Conservation (phyloP, 2,797 vertebrate species). For the Apogon hyalosoma region DNA sequence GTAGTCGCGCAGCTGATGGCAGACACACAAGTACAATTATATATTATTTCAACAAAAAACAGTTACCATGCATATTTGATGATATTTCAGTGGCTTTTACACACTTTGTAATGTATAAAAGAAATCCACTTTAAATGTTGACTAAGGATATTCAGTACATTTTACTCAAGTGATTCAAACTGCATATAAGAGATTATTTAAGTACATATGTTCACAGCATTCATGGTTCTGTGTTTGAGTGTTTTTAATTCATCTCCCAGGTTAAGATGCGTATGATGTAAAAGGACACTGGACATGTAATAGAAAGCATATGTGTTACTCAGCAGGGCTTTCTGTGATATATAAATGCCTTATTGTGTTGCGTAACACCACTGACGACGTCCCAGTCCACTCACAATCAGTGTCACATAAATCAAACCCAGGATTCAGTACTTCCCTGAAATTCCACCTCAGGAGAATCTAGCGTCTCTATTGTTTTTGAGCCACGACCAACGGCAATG, state of each 20-base stretch:
- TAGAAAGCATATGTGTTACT: slow-evolving; percentile 59
- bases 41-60: not conserved
- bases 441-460: slow-evolving; percentile 29
- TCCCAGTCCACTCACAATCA: slow-evolving; percentile 27
- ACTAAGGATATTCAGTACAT: not conserved
- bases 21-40: not conserved
- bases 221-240: not conserved
- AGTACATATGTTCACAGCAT: not conserved
- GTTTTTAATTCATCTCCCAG: slow-evolving; percentile 1
- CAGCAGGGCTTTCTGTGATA: slow-evolving; percentile 32
- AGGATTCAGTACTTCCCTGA: slow-evolving; percentile 36
- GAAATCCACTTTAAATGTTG: not conserved
- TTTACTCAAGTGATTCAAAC: not conserved
- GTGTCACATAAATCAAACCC: slow-evolving; percentile 33
- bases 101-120: too few relatives aligned
- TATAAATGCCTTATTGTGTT: slow-evolving; percentile 26
- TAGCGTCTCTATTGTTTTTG: slow-evolving; percentile 26
- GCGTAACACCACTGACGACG: slow-evolving; percentile 23
- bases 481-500: slow-evolving; percentile 5
- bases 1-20: not conserved
- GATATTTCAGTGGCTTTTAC: too few relatives aligned
- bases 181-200: not conserved
- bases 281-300: slow-evolving; percentile 44
- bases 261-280: slow-evolving; percentile 34
- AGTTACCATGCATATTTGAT: not conserved